A percentile compares a stretch with the other conserved stretches of the same genome.
Conservation (phyloP, 92 coral and sea anemone genomes). For the Heliopora coerulea region DNA sequence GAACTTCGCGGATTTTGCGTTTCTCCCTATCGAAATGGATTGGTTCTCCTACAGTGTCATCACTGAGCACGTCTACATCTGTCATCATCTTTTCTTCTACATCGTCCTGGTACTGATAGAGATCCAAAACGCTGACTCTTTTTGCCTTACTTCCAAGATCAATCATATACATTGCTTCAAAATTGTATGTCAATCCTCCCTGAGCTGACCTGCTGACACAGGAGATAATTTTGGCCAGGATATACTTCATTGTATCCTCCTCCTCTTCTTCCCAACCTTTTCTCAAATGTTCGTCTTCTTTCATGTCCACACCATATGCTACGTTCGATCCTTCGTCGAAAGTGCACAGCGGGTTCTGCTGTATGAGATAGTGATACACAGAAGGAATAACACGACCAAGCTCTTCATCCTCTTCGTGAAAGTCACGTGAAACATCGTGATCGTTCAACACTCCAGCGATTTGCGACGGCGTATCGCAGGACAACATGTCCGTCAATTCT, state of each 20-base stretch:
- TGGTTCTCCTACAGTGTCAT: constrained; percentile 36
- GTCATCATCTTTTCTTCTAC: constrained; percentile 47
- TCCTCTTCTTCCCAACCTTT: neutral
- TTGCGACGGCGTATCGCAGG: constrained; percentile 40
- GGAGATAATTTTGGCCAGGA: constrained; percentile 25
- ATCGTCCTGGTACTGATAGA: constrained; percentile 76
- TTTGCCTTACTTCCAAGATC: constrained; percentile 80
- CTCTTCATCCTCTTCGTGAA: constrained; percentile 16
- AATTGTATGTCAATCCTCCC: constrained; percentile 36
- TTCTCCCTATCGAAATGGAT: constrained; percentile 44
- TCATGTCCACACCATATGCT: constrained; percentile 1
- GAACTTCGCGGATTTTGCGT: constrained; percentile 73
- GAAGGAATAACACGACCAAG: constrained; percentile 60
- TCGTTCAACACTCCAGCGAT: constrained; percentile 53
- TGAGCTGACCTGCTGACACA: constrained; percentile 23
- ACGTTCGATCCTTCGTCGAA: constrained; percentile 31
- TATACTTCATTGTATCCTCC: neutral
- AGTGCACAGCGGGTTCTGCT: constrained; percentile 43
- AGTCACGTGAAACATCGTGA: constrained; percentile 57
- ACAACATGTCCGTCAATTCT: constrained; percentile 51
- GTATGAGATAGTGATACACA: constrained; percentile 59
- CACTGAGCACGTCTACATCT: neutral
- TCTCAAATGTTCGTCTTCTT: neutral
- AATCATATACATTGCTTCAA: constrained; percentile 81
- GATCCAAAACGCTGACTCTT: constrained; percentile 86